phyloP scores from a whole-genome alignment of 2,113 vertebrate genomes.

The Mormoops blainvillei region DNA sequence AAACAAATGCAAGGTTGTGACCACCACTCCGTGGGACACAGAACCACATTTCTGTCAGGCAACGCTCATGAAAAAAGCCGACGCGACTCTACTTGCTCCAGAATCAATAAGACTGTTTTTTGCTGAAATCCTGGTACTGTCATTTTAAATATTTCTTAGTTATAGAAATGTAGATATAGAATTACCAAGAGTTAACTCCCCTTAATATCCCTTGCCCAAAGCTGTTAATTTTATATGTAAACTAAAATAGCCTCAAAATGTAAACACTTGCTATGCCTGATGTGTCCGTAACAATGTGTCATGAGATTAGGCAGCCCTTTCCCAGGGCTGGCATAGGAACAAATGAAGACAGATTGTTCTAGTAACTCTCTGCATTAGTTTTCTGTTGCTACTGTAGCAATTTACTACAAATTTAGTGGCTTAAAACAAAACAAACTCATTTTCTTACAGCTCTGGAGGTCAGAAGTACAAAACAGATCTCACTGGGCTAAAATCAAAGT shows the following conservation, averaged over 20 bases:
- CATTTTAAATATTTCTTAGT: background rate
- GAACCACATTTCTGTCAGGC: background rate
- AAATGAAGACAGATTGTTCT: background rate
- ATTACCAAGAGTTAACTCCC: background rate
- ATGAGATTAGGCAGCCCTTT: background rate
- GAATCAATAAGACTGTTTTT: background rate
- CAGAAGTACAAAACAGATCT: background rate
- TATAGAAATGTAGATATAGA: background rate
- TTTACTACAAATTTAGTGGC: background rate
- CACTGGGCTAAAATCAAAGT: background rate
- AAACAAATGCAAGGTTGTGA: background rate
- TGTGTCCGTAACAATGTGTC: background rate
- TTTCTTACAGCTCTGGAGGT: background rate
- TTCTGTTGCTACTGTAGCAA: background rate
- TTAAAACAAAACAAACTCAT: background rate
- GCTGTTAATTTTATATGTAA: background rate
- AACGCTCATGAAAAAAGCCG: background rate
- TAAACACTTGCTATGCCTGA: background rate
- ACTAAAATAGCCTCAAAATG: background rate
- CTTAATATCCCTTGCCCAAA: background rate
- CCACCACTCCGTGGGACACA: accelerated
- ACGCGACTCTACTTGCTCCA: background rate
- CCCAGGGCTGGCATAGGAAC: background rate
- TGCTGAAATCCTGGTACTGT: background rate
- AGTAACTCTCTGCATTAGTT: background rate